phyloP scores from a whole-genome alignment of 2,888 invertebrate genomes.

The Drosophila rellima region DNA sequence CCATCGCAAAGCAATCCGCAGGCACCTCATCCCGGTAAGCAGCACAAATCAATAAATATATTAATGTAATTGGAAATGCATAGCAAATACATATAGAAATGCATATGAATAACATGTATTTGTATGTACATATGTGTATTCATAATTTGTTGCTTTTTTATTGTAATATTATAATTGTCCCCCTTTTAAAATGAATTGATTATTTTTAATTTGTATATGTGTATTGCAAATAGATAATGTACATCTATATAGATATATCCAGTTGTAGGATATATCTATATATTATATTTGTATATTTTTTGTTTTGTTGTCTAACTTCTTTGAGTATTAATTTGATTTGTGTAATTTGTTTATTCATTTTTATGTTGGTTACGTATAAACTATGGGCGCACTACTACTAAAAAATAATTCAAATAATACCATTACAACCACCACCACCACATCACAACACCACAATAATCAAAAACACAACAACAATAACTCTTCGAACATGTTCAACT shows the following conservation, averaged over 20 bases:
- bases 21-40: conserved; percentile 88
- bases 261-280: conserved; percentile 10
- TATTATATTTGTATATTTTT: conserved; percentile 26
- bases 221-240: conserved; percentile 43
- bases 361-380: conserved; percentile 72
- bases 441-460: conserved; percentile 43
- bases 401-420: conserved; percentile 47
- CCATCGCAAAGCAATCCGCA: conserved; percentile 89
- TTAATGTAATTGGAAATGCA: conserved; percentile 10
- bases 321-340: conserved; percentile 47
- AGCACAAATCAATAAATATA: neutral
- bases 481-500: conserved; percentile 37
- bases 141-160: conserved; percentile 28
- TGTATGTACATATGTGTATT: conserved; percentile 13
- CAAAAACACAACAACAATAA: conserved; percentile 28
- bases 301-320: conserved; percentile 34
- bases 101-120: neutral
- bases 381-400: conserved; percentile 80
- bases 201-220: conserved; percentile 31
- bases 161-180: conserved; percentile 29
- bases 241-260: conserved; percentile 33
- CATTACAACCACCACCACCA: conserved; percentile 51
- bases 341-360: conserved; percentile 76
- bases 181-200: conserved; percentile 16
- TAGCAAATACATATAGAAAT: conserved; percentile 9